Conservation (phyloP, 2,888 invertebrate species). For the Meiosimyza decipiens region DNA sequence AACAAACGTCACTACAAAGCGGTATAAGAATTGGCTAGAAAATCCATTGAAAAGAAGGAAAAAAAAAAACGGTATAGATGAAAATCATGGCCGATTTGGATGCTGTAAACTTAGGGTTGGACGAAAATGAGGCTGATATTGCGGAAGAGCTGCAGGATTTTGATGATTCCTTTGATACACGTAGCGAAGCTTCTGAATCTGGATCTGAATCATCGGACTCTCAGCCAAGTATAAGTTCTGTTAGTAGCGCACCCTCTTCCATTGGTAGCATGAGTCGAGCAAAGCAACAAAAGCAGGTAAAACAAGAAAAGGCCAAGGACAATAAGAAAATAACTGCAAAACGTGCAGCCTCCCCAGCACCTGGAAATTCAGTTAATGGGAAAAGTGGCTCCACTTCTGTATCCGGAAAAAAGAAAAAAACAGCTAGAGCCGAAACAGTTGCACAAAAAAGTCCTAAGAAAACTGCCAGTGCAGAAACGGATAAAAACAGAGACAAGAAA, state of each 20-base stretch:
- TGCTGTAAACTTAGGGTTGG: constrained; percentile 75
- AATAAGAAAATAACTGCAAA: constrained; percentile 48
- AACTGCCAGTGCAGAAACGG: background rate
- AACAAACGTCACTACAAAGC: too few relatives aligned
- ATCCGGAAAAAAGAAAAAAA: constrained; percentile 45
- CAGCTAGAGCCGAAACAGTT: constrained; percentile 34
- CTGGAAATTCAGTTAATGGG: constrained; percentile 50
- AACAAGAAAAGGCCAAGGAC: constrained; percentile 21
- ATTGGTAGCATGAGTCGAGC: constrained; percentile 24
- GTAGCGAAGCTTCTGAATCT: constrained; percentile 87
- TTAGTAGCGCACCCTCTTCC: constrained; percentile 74
- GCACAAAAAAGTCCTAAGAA: constrained; percentile 35
- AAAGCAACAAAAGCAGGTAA: constrained; percentile 47
- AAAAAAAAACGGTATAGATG: constrained; percentile 30
- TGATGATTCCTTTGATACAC: constrained; percentile 76
- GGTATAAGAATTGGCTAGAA: too few relatives aligned
- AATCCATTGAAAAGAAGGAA: too few relatives aligned
- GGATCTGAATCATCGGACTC: constrained; percentile 71
- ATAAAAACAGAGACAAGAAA: constrained; percentile 17
- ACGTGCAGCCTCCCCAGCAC: constrained; percentile 49
- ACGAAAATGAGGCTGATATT: constrained; percentile 78
- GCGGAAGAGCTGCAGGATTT: constrained; percentile 85
- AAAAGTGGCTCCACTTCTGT: constrained; percentile 45
- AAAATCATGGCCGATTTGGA: constrained; percentile 68
- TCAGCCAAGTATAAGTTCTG: constrained; percentile 82